A percentile compares a stretch with the other conserved stretches of the same genome.
Conservation (phyloP, 2,113 vertebrate species). For the Sula dactylatra region DNA sequence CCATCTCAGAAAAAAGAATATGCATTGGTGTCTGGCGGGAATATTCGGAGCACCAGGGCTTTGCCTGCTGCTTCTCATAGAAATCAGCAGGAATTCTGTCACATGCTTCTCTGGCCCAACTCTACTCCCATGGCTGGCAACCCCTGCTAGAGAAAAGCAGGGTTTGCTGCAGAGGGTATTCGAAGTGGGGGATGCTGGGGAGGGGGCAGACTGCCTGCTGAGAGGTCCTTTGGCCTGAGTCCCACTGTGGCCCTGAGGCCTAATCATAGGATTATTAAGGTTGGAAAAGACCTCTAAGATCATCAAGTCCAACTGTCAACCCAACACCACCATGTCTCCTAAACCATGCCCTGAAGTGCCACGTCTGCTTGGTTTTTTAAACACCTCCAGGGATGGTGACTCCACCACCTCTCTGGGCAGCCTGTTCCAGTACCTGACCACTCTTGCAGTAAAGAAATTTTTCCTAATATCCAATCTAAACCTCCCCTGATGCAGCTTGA, state of each 20-base stretch:
- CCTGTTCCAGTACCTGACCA: no score
- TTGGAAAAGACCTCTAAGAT: no score
- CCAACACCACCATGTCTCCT: no score
- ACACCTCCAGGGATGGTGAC: no score
- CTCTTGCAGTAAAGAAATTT: no score
- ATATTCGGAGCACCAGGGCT: background rate
- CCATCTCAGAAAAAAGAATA: background rate
- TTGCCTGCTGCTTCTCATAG: background rate
- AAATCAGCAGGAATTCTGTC: background rate
- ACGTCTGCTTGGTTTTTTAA: no score
- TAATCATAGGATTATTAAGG: background rate
- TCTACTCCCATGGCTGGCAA: background rate
- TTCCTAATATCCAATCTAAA: no score
- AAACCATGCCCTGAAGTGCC: no score
- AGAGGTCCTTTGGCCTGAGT: background rate
- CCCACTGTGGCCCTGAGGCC: background rate
- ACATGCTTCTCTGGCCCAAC: background rate
- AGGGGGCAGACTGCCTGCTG: background rate
- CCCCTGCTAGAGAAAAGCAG: background rate
- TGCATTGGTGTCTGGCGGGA: accelerated
- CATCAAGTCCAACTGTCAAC: no score
- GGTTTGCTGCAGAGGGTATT: background rate
- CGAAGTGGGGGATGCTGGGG: background rate
- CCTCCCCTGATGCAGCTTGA: no score
- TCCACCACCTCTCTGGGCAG: no score